Evolutionary conservation across 2,888 invertebrate species (phyloP).

Genomic region (Dasysyrphus albostriatus): DNA sequence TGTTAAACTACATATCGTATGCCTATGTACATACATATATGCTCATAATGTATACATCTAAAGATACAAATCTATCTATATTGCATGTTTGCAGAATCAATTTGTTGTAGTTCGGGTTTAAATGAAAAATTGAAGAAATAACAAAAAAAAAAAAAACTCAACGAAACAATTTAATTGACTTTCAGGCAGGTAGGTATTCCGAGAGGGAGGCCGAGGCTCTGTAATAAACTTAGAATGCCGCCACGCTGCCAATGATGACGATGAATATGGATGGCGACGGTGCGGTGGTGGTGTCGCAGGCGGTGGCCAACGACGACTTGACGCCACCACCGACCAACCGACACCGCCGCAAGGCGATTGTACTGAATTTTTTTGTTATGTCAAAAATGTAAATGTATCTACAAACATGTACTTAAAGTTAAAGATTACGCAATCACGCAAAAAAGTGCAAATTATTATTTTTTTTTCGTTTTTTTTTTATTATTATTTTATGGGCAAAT

Average conservation of each 20-base stretch:
- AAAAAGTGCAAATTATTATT: constrained; percentile 44
- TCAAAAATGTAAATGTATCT: constrained; percentile 40
- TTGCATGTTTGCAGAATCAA: constrained; percentile 64
- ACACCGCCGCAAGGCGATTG: constrained; percentile 22
- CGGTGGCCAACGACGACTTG: neutral
- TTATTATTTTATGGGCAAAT: constrained; percentile 41
- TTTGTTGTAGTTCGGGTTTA: constrained; percentile 35
- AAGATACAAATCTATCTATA: constrained; percentile 48
- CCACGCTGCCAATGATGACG: constrained; percentile 1
- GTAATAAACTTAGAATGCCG: constrained; percentile 50
- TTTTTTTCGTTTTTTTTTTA: neutral
- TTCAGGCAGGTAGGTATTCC: constrained; percentile 43
- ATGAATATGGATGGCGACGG: too few species aligned
- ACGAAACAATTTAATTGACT: constrained; percentile 47
- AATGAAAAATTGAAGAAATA: constrained; percentile 7
- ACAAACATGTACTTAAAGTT: constrained; percentile 14
- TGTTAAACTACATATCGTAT: neutral
- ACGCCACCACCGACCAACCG: neutral
- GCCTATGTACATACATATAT: too few species aligned
- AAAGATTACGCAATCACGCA: constrained; percentile 48
- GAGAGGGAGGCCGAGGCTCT: constrained; percentile 5
- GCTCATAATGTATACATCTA: neutral
- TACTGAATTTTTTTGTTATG: constrained; percentile 23
- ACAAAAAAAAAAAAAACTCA: constrained; percentile 12
- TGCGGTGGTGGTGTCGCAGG: neutral